These are phyloP conservation scores for Microcaecilia unicolor DNA, from an alignment of 2,797 vertebrate species.

Conservation along the genomic window DNA sequence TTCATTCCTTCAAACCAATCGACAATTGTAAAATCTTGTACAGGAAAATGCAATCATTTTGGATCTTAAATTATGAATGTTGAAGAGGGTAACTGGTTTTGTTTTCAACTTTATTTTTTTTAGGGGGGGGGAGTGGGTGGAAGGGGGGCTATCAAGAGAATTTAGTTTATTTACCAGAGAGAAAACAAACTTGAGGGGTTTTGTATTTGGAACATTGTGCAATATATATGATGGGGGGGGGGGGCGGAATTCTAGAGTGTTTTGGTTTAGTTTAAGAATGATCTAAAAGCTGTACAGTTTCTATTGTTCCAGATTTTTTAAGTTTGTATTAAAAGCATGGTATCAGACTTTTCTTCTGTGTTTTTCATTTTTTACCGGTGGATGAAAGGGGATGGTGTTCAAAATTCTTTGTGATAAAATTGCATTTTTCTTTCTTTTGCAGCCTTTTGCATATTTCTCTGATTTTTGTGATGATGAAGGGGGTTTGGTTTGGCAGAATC, in stretches of 20 bases:
- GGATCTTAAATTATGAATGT: slow-evolving; percentile 22
- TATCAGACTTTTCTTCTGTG: slow-evolving; percentile 21
- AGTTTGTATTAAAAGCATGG: slow-evolving; percentile 98
- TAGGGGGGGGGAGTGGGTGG: slow-evolving; percentile 17
- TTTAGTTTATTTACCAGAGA: slow-evolving; percentile 50
- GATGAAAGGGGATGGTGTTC: no score
- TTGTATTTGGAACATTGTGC: slow-evolving; percentile 74
- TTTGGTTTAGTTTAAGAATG: slow-evolving; percentile 70
- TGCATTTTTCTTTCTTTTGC: no score
- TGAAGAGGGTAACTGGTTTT: slow-evolving; percentile 17
- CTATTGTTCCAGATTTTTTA: slow-evolving; percentile 97
- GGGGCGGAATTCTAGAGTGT: slow-evolving; percentile 64
- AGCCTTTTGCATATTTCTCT: no score
- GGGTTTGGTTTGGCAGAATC: no score
- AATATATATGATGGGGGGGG: slow-evolving; percentile 72
- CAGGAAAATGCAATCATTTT: slow-evolving; percentile 28
- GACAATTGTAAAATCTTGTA: slow-evolving; percentile 68
- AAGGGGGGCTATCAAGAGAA: slow-evolving; percentile 20
- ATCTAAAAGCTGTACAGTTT: slow-evolving; percentile 89
- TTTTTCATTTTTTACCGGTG: no score
- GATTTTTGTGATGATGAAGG: no score
- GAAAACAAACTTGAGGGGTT: slow-evolving; percentile 55
- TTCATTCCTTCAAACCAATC: slow-evolving; percentile 48
- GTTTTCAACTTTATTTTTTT: slow-evolving; percentile 8
- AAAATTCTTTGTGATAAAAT: no score